These are phyloP conservation scores for Orussus abietinus DNA, from an alignment of 1,140 invertebrate species.

Conservation along the genomic window DNA sequence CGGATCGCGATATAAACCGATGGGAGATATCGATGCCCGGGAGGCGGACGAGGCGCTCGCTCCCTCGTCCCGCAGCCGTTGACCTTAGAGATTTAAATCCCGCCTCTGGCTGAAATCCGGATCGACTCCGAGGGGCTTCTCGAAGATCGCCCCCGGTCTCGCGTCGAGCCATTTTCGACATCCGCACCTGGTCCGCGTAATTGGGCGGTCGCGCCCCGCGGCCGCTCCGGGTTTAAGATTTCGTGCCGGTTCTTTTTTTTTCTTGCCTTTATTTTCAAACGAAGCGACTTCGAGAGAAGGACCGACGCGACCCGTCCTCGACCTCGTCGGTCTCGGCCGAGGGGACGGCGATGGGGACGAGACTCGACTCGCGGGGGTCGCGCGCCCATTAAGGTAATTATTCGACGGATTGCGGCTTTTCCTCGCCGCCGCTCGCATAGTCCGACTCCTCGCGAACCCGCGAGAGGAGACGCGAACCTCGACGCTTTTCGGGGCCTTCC, in stretches of 20 bases:
- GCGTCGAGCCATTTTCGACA: no score
- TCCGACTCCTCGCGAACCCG: slow-evolving; percentile 15
- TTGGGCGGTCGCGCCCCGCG: slow-evolving; percentile 5
- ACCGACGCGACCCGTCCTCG: slow-evolving; percentile 26
- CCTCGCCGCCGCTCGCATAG: slow-evolving; percentile 20
- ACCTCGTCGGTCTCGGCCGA: no score
- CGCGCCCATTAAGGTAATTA: slow-evolving; percentile 26
- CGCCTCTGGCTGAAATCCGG: no score
- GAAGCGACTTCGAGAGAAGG: slow-evolving; percentile 13
- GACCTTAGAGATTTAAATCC: no score
- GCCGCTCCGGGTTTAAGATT: background rate
- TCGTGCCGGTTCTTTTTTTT: background rate
- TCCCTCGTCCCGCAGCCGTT: no score
- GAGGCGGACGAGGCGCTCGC: no score
- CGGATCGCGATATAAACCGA: no score
- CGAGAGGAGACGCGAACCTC: slow-evolving; percentile 9
- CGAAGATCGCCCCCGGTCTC: no score
- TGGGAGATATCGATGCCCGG: no score
- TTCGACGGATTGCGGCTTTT: slow-evolving; percentile 18
- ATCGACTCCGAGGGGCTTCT: no score
- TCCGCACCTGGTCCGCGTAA: slow-evolving; percentile 13
- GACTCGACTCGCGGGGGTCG: slow-evolving; percentile 18
- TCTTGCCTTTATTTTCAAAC: background rate
- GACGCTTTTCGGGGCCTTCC: slow-evolving; percentile 8
- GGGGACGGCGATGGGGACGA: slow-evolving; percentile 18